Evolutionary conservation across 2,797 vertebrate species (phyloP).

Genomic region (Arremon brunneinucha): DNA sequence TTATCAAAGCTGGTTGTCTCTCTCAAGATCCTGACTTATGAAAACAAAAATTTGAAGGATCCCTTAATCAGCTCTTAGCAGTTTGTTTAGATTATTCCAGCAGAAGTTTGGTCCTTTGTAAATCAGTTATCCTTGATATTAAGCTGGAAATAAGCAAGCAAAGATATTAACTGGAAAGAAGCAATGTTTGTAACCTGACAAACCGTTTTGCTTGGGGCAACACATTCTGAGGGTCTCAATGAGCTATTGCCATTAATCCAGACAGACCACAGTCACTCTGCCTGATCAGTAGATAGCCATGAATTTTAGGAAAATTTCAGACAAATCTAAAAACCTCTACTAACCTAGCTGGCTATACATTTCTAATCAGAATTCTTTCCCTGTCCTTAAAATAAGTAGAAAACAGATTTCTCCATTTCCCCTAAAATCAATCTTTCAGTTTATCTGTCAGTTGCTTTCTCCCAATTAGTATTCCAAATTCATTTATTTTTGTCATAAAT

Average conservation of each 20-base stretch:
- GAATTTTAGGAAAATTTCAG: slow-evolving; percentile 43
- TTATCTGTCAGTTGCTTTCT: slow-evolving; percentile 74
- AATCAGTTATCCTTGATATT: neutral
- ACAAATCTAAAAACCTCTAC: slow-evolving; percentile 47
- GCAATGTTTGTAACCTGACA: neutral
- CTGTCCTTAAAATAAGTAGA: slow-evolving; percentile 79
- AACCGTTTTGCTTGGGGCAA: neutral
- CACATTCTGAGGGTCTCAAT: neutral
- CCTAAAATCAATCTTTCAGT: slow-evolving; percentile 77
- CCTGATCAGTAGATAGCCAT: slow-evolving; percentile 5
- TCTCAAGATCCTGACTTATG: neutral
- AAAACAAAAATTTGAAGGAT: slow-evolving; percentile 1
- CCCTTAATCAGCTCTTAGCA: neutral
- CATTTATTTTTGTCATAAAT: slow-evolving; percentile 76
- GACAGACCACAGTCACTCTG: neutral
- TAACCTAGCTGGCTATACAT: slow-evolving; percentile 58
- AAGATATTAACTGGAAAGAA: neutral
- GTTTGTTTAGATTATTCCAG: neutral
- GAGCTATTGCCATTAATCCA: neutral
- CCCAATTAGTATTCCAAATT: slow-evolving; percentile 78
- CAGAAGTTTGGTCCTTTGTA: neutral
- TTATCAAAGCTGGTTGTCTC: neutral
- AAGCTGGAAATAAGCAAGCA: neutral
- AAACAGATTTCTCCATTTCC: slow-evolving; percentile 78
- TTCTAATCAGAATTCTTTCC: slow-evolving; percentile 77